phyloP scores from a whole-genome alignment of 2,888 invertebrate species.

The Epinotia ramella region DNA sequence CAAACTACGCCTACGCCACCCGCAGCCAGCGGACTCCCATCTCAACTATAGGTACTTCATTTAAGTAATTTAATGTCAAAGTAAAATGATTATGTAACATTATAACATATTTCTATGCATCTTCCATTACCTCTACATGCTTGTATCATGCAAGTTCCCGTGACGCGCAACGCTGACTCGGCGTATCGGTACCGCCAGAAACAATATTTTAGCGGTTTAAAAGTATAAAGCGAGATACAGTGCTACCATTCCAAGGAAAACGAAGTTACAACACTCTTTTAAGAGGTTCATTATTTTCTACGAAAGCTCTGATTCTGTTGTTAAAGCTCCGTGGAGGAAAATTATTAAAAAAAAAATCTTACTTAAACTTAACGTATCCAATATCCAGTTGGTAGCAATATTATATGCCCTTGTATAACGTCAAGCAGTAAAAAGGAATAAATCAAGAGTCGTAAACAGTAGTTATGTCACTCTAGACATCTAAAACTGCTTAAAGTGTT shows the following conservation, averaged over 20 bases:
- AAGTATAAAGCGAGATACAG: constrained; percentile 71
- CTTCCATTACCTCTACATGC: constrained; percentile 22
- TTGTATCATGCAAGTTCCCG: constrained; percentile 52
- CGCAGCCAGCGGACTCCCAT: too few relatives aligned
- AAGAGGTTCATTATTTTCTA: background rate
- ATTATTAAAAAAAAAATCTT: background rate
- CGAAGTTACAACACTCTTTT: background rate
- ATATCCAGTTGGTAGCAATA: background rate
- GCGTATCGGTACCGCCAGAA: constrained; percentile 73
- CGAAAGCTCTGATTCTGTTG: background rate
- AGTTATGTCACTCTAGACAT: too few relatives aligned
- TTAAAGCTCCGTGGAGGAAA: background rate
- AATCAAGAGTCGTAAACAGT: too few relatives aligned
- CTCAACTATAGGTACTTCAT: too few relatives aligned
- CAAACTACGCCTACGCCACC: too few relatives aligned
- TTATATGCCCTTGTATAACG: too few relatives aligned
- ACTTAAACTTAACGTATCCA: background rate
- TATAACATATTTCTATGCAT: background rate
- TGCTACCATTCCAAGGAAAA: constrained; percentile 44
- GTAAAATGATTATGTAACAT: background rate
- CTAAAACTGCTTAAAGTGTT: too few relatives aligned
- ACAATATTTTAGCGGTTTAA: constrained; percentile 81
- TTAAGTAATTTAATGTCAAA: too few relatives aligned
- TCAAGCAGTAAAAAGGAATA: too few relatives aligned
- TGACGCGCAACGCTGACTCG: constrained; percentile 64